Base-by-base conservation (phyloP, 2,797 vertebrate genomes). In the Moxostoma hubbsi region DNA sequence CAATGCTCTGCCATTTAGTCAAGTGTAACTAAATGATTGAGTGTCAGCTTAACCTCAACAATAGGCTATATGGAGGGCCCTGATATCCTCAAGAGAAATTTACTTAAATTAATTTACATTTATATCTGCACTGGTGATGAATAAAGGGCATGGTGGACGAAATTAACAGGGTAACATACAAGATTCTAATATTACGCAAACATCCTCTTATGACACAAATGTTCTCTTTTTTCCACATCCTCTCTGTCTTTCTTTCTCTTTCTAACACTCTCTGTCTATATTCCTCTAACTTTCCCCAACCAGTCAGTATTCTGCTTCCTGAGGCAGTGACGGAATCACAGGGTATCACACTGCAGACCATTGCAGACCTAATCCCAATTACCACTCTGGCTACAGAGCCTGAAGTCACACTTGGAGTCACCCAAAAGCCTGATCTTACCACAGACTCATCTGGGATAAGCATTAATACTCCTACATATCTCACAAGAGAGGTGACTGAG, bases 331-430 rank as follows among this genome's bases (percentile, higher is more conserved):
- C 49, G 67, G 65, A 62, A 18, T 49, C 64, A 49, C 68, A 43
- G 50, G 59, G 53, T 13, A 51, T 70, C 13, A 64, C 72, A 68
- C 9, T 36, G 61, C 47, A 63, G 71, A 64, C 59, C 70, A 45
- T 84, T 95, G 94, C 83, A 71, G 83, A 90, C 46, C 83, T 87
- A 69, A 85, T 88, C 67, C 83, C 87, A 61, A 80, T 87, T 81
- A 72, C 84, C 45, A 45, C 57, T 83, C 16, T 80, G 85, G 59
- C 87, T 87, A 47, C 90, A 88, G 45, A 87, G 86, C 79, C 71
- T 5, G 67, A 72, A 50, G 65, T 61, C 24, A 75, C 50, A 53
- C 71, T 54, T 36, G 79, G 70, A 13, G 74, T 76, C 50, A 82
- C 82, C 8, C 12, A 18, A 77, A 65, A 71, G 43, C 16, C 78